A percentile compares a stretch with the other conserved stretches of the same genome.
phyloP scores from a whole-genome alignment of 2,888 invertebrate genomes.

The Amblyteles armatorius region DNA sequence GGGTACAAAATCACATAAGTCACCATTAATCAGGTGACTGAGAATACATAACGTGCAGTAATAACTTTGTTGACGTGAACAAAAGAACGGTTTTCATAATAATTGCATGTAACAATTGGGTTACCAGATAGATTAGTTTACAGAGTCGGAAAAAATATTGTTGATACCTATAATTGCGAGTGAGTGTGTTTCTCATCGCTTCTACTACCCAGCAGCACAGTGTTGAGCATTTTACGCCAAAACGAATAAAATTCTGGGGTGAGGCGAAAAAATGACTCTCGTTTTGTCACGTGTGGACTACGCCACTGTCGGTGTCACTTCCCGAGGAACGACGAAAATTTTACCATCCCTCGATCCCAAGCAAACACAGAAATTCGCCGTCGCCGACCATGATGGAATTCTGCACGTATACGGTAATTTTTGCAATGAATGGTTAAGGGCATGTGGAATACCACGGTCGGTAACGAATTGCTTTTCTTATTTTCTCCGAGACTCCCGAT shows the following conservation, averaged over 20 bases:
- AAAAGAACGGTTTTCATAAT: neutral
- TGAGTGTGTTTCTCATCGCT: neutral
- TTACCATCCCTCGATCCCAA: conserved; percentile 89
- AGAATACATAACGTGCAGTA: neutral
- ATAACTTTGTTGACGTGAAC: neutral
- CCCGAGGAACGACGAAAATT: conserved; percentile 91
- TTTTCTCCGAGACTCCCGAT: no score
- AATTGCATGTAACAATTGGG: neutral
- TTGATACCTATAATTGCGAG: neutral
- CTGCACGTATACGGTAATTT: conserved; percentile 88
- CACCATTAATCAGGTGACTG: neutral
- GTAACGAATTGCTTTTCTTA: no score
- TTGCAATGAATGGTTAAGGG: neutral
- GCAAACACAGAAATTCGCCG: conserved; percentile 88
- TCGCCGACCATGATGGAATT: conserved; percentile 94
- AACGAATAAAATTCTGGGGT: neutral
- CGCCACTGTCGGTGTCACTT: conserved; percentile 91
- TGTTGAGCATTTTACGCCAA: neutral
- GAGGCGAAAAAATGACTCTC: conserved; percentile 88
- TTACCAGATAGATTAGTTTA: neutral
- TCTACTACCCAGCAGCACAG: neutral
- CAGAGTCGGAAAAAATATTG: neutral
- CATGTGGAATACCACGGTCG: no score
- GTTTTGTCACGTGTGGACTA: conserved; percentile 94
- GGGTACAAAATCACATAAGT: neutral